Percentiles rank a stretch among this genome's conserved stretches.
Conservation (phyloP, 2,113 vertebrate species). For the Ranitomeya variabilis region DNA sequence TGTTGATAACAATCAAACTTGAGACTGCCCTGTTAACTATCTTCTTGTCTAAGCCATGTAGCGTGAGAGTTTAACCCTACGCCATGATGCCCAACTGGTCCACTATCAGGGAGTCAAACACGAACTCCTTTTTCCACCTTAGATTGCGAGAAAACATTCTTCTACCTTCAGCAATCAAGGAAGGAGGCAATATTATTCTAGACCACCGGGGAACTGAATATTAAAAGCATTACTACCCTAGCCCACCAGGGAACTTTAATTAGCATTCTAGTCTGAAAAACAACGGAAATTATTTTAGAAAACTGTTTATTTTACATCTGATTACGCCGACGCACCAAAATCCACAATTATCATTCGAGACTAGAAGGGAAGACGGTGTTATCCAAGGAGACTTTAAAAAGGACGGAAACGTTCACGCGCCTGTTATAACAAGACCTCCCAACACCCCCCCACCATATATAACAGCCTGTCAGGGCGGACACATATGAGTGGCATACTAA, state of each 20-base stretch:
- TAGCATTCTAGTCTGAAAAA: neutral
- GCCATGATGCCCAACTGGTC: too few relatives aligned
- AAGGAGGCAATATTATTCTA: neutral
- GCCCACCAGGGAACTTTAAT: neutral
- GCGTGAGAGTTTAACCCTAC: too few relatives aligned
- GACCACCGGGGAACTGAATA: neutral
- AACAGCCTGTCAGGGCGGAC: slow-evolving; percentile 29
- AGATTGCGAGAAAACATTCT: too few relatives aligned
- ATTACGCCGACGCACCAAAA: neutral
- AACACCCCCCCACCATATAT: neutral
- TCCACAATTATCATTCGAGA: neutral
- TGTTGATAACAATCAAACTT: too few relatives aligned
- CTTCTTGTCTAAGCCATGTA: too few relatives aligned
- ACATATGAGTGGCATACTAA: slow-evolving; percentile 49
- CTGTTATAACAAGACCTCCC: neutral
- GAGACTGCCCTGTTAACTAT: too few relatives aligned
- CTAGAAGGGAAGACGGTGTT: neutral
- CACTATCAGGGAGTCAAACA: too few relatives aligned
- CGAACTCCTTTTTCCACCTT: too few relatives aligned
- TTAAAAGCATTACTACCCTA: neutral
- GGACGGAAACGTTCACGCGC: slow-evolving; percentile 6
- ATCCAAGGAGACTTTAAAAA: slow-evolving; percentile 1
- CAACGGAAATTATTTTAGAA: neutral
- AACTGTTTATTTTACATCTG: neutral
- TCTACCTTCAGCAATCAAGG: too few relatives aligned